These are phyloP conservation scores for Antennarius maculatus DNA, from an alignment of 2,797 vertebrate species.

Conservation along the genomic window DNA sequence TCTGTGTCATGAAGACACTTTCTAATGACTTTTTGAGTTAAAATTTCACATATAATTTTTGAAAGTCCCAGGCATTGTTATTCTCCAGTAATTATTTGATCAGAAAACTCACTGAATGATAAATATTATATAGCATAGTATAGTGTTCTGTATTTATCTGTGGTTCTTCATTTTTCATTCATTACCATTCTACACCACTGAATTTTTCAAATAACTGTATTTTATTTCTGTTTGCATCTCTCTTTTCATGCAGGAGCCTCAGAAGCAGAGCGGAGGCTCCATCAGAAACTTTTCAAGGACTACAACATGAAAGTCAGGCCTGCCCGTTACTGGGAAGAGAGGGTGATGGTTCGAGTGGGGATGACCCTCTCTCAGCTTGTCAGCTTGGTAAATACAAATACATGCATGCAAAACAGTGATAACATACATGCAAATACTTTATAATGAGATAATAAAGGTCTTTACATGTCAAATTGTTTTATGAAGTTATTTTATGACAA, in stretches of 20 bases:
- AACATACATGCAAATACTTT: background rate
- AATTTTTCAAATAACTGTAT: too few species aligned
- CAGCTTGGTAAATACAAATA: conserved; percentile 74
- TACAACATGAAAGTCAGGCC: conserved; percentile 86
- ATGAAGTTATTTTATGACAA: too few species aligned
- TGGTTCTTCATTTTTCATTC: background rate
- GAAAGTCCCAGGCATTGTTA: too few species aligned
- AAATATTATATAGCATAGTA: too few species aligned
- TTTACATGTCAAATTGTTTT: too few species aligned
- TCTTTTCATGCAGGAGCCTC: conserved; percentile 71
- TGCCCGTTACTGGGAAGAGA: conserved; percentile 79
- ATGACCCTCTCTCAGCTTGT: conserved; percentile 87
- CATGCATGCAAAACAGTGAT: background rate
- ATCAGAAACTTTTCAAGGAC: conserved; percentile 76
- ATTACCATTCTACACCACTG: background rate
- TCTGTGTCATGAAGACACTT: too few species aligned
- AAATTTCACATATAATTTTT: too few species aligned
- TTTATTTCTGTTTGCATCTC: background rate
- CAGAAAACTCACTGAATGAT: too few species aligned
- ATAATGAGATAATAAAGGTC: background rate
- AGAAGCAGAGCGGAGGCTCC: conserved; percentile 71
- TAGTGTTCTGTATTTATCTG: background rate
- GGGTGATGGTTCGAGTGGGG: conserved; percentile 83
- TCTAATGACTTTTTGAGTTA: too few species aligned
- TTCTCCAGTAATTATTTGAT: too few species aligned